A percentile compares a stretch with the other conserved stretches of the same genome.
Evolutionary conservation across 2,113 vertebrate species (phyloP).

Genomic region (Chunga burmeisteri): DNA sequence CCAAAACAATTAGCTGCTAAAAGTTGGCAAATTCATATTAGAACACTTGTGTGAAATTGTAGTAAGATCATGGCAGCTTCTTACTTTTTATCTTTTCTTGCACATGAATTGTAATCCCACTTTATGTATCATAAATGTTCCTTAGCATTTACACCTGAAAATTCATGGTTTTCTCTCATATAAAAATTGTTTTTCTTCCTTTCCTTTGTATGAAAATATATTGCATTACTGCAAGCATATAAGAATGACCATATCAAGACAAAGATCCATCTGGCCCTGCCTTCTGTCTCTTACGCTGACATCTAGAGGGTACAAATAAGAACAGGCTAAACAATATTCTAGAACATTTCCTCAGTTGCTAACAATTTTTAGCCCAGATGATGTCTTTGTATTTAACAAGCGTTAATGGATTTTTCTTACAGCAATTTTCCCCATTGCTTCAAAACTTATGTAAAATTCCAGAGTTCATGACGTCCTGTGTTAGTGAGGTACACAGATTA

Average conservation of each 20-base stretch:
- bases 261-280: background rate
- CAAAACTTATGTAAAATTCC: background rate
- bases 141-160: background rate
- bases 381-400: background rate
- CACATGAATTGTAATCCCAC: background rate
- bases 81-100: background rate
- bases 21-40: background rate
- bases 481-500: background rate
- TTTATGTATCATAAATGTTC: background rate
- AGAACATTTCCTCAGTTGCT: background rate
- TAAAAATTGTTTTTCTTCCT: background rate
- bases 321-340: background rate
- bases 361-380: background rate
- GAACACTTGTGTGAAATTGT: background rate
- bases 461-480: background rate
- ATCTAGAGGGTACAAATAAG: background rate
- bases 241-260: background rate
- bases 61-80: background rate
- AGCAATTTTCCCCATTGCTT: background rate
- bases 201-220: background rate
- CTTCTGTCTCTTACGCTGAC: background rate
- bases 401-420: background rate
- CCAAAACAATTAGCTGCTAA: background rate
- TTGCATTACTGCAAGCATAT: background rate
- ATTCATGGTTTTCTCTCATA: background rate